Base-by-base conservation (phyloP, 2,113 vertebrate species). In the Nothocercus nigrocapillus region DNA sequence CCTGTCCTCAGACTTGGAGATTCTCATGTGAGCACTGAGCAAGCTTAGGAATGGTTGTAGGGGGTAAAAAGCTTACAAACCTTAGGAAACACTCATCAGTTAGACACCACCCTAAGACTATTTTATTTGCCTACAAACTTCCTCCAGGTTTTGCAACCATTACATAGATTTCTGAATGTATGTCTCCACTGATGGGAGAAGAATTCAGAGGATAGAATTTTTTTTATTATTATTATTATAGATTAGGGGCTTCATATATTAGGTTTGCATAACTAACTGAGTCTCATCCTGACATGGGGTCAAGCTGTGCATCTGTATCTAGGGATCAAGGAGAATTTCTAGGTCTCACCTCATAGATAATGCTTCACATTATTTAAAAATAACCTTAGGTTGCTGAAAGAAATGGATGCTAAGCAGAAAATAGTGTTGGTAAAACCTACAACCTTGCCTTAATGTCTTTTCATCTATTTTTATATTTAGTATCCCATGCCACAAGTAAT, bases 181-280 rank as follows among this genome's bases (percentile, higher is more conserved):
- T 68, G 5, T 4, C 9, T 30, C 15, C 2, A 0, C 22, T 68
- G 24, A 24, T 3, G 38, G 3, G 21, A 82, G 49, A 94, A 69
- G 4, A 49, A 72, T 40, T 64, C 27, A 85, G 27, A 85, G 20
- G 13, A 54, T n/a, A 11, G 1, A 79, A 20, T 20, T 21, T 20
- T 47, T 9, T 47, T 20, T 44, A 44, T 44, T 36, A 36, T 36
- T 36, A 44, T 44, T 44, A 36, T 36, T 44, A 73, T 44, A 5
- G 28, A 27, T 47, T 38, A 0, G 0, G 9, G 12, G 19, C 9
- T 77, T 67, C 44, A 62, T 38, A 4, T 20, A 30, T 47, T n/a
- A 0, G 0, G 18, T 12, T 11, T 61, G 11, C 6, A 13, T n/a
- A 70, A 22, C 36, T 66, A 19, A 13, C 36, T 21, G 16, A 1